Conservation (phyloP, 2,888 invertebrate genomes). For the Scaptomyza polygonia region DNA sequence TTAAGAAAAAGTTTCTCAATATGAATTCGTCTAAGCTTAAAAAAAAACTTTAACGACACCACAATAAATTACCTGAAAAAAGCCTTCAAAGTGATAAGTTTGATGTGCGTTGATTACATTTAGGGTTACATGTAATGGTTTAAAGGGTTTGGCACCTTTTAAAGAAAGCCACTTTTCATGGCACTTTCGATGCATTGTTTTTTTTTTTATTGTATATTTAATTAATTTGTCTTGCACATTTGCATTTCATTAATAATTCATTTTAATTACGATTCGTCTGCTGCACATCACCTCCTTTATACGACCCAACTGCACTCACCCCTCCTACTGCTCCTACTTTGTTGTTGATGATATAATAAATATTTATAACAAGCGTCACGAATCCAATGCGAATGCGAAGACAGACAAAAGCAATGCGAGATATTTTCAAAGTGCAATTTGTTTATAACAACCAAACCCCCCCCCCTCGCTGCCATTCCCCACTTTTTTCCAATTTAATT, state of each 20-base stretch:
- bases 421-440: slow-evolving; percentile 62
- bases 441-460: slow-evolving; percentile 45
- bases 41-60: too few species aligned
- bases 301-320: too few species aligned
- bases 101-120: not conserved
- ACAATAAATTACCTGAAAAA: too few species aligned
- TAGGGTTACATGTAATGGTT: not conserved
- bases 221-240: slow-evolving; percentile 65
- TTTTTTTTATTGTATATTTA: slow-evolving; percentile 47
- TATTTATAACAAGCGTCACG: slow-evolving; percentile 66
- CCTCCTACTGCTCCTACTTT: not conserved
- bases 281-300: slow-evolving; percentile 1
- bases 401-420: slow-evolving; percentile 25
- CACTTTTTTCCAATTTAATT: slow-evolving; percentile 49
- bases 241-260: slow-evolving; percentile 78
- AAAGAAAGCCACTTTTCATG: not conserved
- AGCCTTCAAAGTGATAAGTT: not conserved
- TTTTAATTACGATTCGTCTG: slow-evolving; percentile 64
- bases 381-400: slow-evolving; percentile 37
- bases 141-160: not conserved
- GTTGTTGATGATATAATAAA: slow-evolving; percentile 67
- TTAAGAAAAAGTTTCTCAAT: too few species aligned
- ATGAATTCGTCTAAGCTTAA: too few species aligned
- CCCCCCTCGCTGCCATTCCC: not conserved
- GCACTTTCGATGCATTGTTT: too few species aligned